Evolutionary conservation across 2,797 vertebrate species (phyloP).

Genomic region (Fringilla coelebs): DNA sequence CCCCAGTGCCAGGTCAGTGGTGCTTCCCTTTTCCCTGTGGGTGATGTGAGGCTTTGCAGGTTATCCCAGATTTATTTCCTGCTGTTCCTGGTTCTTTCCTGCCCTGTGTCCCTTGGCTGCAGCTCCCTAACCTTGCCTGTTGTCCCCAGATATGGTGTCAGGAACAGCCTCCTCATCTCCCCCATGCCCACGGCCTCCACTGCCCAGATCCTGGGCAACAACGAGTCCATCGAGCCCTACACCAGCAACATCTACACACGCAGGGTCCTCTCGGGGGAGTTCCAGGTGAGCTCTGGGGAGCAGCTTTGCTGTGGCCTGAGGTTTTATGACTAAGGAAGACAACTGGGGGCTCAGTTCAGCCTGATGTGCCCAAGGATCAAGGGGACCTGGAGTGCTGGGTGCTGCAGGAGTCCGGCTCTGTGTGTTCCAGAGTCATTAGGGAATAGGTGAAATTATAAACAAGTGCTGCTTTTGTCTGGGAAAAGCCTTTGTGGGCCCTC

Average conservation of each 20-base stretch:
- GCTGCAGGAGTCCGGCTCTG: not conserved
- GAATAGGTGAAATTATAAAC: no score
- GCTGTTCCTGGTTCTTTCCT: not conserved
- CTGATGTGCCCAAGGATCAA: accelerated
- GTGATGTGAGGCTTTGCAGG: not conserved
- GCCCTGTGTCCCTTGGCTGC: not conserved
- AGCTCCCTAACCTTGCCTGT: not conserved
- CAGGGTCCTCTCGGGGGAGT: conserved; percentile 96
- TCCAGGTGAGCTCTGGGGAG: conserved; percentile 79
- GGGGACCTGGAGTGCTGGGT: not conserved
- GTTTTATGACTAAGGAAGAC: accelerated
- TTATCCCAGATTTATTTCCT: accelerated
- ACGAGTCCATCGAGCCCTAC: conserved; percentile 96
- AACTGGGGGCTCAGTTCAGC: not conserved
- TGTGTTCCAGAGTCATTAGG: not conserved
- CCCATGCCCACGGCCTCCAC: conserved; percentile 98
- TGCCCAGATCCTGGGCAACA: conserved; percentile 97
- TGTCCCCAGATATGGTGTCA: conserved; percentile 81
- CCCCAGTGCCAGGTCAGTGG: accelerated
- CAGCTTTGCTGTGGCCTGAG: accelerated
- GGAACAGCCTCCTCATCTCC: conserved; percentile 94
- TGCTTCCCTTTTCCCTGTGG: not conserved
- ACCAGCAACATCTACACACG: conserved; percentile 99
- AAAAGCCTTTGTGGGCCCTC: not conserved
- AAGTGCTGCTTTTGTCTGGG: not conserved